Evolutionary conservation across 2,113 vertebrate species (phyloP), one percentile per base, ranked within the genome.

Genomic region (Dryoscopus gambensis): DNA sequence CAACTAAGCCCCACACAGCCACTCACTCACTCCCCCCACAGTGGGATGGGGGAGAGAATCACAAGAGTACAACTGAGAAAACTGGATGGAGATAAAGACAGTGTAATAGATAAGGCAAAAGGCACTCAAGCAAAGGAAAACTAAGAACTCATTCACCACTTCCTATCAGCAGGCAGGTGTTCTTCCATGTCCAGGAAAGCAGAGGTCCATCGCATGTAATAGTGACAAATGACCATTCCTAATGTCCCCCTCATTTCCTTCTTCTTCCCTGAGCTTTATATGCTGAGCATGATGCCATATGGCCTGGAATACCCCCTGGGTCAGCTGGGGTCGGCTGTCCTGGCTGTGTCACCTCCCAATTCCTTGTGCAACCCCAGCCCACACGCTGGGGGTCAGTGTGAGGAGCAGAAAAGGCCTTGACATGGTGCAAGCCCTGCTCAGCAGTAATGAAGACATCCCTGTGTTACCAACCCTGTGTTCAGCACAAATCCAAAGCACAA

Each of bases 1-100:
- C 23, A 67, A 2, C 5, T 30, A 46, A 59, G 52, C 50, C 12
- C 33, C n/a, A 35, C 11, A 3, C 40, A 33, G 56, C 44, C 0
- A 1, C 28, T 90, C 0, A 0, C 21, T 60, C 19, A 10, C 10
- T 55, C 25, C 13, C 13, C 9, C 20, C 37, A 1, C 6, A 1
- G 18, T n/a, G 42, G 47, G 23, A 19, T 35, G 5, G 5, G 7
- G n/a, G 15, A 79, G 71, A 49, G 24, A 84, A 55, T 44, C 12
- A 4, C 24, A 59, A 25, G 22, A 44, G 10, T 78, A 46, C 49
- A 84, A 87, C 31, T 60, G 13, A 79, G 67, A 60, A 60, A 70
- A 52, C 23, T 74, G 25, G 21, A 11, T 59, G 53, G 53, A 56
- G n/a, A 33, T 80, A 59, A 73, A 59, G n/a, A 11, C 10, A 37